Percentiles rank a stretch among this genome's conserved stretches.
phyloP scores from a whole-genome alignment of 2,888 invertebrate species.

The Priocnemis perturbator region DNA sequence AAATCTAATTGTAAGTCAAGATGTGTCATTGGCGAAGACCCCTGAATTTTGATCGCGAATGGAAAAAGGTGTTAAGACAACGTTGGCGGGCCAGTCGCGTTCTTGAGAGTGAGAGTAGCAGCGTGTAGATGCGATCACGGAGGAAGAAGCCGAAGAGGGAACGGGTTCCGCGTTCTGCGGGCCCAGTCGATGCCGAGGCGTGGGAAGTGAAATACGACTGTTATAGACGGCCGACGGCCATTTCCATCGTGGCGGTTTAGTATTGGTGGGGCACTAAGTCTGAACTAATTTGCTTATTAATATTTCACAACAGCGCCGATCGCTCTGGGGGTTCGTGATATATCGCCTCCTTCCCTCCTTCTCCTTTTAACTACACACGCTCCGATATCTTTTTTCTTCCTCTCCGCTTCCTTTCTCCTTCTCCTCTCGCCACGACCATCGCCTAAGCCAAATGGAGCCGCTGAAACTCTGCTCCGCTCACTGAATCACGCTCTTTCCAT shows the following conservation, averaged over 20 bases:
- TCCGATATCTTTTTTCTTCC: too few species aligned
- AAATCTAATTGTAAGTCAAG: too few species aligned
- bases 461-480: too few species aligned
- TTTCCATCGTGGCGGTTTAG: slow-evolving; percentile 58
- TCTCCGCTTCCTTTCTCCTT: slow-evolving; percentile 4
- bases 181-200: slow-evolving; percentile 49
- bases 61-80: too few species aligned
- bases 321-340: slow-evolving; percentile 66
- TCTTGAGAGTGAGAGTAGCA: not conserved
- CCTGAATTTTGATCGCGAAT: too few species aligned
- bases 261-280: slow-evolving; percentile 63
- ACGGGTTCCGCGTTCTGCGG: slow-evolving; percentile 54
- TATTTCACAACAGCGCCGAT: slow-evolving; percentile 71
- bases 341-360: slow-evolving; percentile 51
- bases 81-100: too few species aligned
- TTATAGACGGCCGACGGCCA: slow-evolving; percentile 59
- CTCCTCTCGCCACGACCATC: slow-evolving; percentile 4
- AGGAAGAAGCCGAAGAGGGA: slow-evolving; percentile 23
- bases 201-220: slow-evolving; percentile 69
- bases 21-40: too few species aligned
- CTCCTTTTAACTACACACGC: not conserved
- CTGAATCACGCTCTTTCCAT: too few species aligned
- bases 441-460: too few species aligned
- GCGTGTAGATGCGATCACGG: slow-evolving; percentile 5
- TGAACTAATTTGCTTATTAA: slow-evolving; percentile 74